Evolutionary conservation across 2,888 invertebrate genomes (phyloP), one percentile per base, ranked within the genome.

Genomic region (Perizoma flavofasciatum): DNA sequence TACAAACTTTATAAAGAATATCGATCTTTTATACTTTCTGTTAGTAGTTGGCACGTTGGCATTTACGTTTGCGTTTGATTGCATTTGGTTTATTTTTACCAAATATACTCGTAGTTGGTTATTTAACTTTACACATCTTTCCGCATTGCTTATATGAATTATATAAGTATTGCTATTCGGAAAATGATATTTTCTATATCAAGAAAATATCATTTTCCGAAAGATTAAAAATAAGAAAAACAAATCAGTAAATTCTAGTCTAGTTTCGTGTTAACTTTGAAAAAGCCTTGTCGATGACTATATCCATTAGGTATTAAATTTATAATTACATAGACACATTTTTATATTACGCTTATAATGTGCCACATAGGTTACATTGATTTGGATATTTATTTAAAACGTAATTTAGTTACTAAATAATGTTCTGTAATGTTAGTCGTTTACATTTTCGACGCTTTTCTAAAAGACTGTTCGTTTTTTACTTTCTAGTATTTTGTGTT

Each of bases 321-420:
- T 4, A 44, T 9, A 22, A 22, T 22, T 22, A 22, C 22, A 22
- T 22, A 22, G 1, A 22, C 9, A 2, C 32, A n/a, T 43, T 41
- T 59, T 55, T 60, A 34, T 59, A 62, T 55, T 61, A 68, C 66
- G 66, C 65, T 69, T 69, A 61, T 48, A 46, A 63, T 69, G 65
- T 67, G 67, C 67, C 67, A 66, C 59, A 43, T 58, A 61, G 47
- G 61, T 61, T 64, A 54, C 56, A 58, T 41, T 34, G 5, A 45
- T 50, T 32, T 33, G n/a, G 34, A 58, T 41, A 46, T 39, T 9
- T 11, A 8, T 33, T 34, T 41, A 40, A 34, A n/a, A 45, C 5
- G n/a, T 46, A 33, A 1, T n/a, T 53, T 48, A 22, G 22, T 22
- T 22, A 22, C 3, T 22, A n/a, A n/a, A n/a, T 22, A 22, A 22